Percentiles rank a stretch among this genome's conserved stretches.
Evolutionary conservation across 2,113 vertebrate genomes (phyloP).

Genomic region (Boulengerochromis microlepis): DNA sequence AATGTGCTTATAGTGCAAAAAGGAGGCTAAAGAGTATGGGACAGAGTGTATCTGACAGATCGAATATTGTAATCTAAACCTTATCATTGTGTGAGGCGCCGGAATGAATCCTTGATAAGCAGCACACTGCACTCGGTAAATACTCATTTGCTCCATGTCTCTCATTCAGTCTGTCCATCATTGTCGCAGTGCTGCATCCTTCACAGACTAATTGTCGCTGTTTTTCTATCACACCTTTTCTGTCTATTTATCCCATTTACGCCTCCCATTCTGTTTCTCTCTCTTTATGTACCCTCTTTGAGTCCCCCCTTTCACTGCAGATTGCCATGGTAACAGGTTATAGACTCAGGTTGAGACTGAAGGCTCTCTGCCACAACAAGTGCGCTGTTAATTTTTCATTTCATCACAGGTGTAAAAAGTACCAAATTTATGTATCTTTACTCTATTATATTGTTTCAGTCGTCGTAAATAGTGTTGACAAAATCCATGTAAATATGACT

Average conservation of each 20-base stretch:
- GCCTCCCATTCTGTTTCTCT: neutral
- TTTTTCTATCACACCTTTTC: neutral
- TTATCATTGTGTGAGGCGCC: slow-evolving; percentile 25
- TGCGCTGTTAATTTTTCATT: neutral
- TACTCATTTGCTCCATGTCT: neutral
- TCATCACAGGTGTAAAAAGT: neutral
- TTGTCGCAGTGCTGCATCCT: neutral
- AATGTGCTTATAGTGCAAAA: slow-evolving; percentile 1
- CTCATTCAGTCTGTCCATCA: neutral
- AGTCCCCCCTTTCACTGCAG: neutral
- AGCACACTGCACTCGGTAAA: slow-evolving; percentile 13
- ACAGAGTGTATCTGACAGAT: slow-evolving; percentile 30
- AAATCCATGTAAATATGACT: neutral
- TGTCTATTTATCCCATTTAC: neutral
- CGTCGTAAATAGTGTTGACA: rapidly evolving
- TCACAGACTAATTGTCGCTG: neutral
- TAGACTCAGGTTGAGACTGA: neutral
- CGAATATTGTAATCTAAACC: slow-evolving; percentile 53
- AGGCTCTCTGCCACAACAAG: neutral
- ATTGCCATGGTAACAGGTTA: slow-evolving; percentile 51
- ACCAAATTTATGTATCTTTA: neutral
- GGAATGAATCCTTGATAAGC: slow-evolving; percentile 43
- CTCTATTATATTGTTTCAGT: neutral
- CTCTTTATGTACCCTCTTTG: neutral
- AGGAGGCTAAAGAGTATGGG: neutral